Conservation (phyloP, 2,888 invertebrate genomes). For the Lycia hirtaria region DNA sequence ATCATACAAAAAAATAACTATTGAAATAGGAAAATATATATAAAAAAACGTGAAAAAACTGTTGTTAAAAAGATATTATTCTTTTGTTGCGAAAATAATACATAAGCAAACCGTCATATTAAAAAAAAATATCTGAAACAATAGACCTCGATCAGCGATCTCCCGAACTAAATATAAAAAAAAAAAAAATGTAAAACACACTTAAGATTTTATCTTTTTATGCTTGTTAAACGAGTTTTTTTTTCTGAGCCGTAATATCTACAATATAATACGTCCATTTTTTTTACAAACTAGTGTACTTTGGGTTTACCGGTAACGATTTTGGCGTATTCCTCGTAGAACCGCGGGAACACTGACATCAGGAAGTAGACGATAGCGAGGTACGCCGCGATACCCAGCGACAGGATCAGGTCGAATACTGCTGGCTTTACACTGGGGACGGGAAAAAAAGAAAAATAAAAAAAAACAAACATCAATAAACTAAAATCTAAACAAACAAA, state of each 20-base stretch:
- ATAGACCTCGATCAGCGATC: too few relatives aligned
- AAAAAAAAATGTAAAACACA: too few relatives aligned
- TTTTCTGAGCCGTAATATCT: neutral
- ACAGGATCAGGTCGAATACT: constrained; percentile 97
- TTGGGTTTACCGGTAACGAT: constrained; percentile 76
- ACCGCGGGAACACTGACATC: constrained; percentile 89
- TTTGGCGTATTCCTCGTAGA: constrained; percentile 87
- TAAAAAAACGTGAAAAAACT: too few relatives aligned
- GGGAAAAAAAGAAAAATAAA: neutral
- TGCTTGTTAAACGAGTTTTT: too few relatives aligned
- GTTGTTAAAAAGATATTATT: too few relatives aligned
- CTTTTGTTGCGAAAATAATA: too few relatives aligned
- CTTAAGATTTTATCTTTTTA: too few relatives aligned
- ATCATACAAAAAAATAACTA: too few relatives aligned
- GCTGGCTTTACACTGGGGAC: constrained; percentile 96
- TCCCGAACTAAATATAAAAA: too few relatives aligned
- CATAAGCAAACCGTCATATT: too few relatives aligned
- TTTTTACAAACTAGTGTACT: constrained; percentile 57
- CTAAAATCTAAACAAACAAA: neutral
- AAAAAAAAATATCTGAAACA: too few relatives aligned
- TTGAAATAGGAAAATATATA: too few relatives aligned
- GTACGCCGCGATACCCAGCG: constrained; percentile 93
- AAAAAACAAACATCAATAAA: neutral
- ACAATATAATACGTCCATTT: constrained; percentile 22
- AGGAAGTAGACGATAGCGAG: constrained; percentile 93